These are phyloP conservation scores for Gambusia yucatana DNA, from an alignment of 2,797 vertebrate species.

Conservation along the genomic window DNA sequence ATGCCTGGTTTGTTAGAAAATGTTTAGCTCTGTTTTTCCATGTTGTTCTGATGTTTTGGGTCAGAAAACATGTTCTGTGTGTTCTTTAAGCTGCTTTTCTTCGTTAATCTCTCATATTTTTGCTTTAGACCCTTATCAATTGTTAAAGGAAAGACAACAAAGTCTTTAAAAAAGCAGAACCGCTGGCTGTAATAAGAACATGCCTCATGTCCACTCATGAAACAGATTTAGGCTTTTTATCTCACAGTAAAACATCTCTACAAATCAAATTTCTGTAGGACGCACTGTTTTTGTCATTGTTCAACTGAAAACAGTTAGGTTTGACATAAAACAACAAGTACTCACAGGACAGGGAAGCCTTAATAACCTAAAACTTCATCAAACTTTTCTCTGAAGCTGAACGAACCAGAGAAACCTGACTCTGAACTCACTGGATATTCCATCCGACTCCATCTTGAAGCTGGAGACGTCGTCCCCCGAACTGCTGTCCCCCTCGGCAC, in stretches of 20 bases:
- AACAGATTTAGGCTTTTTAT: background rate
- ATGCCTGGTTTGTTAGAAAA: background rate
- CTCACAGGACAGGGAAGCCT: background rate
- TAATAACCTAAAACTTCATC: background rate
- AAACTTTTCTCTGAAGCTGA: background rate
- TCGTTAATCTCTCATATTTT: background rate
- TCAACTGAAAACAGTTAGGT: too few relatives aligned
- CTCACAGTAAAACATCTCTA: constrained; percentile 1
- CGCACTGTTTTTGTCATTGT: background rate
- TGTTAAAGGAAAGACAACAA: constrained; percentile 16
- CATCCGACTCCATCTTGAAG: constrained; percentile 86
- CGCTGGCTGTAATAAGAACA: background rate
- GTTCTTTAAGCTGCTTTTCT: background rate
- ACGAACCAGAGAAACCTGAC: background rate
- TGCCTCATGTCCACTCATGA: background rate
- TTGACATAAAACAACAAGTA: background rate
- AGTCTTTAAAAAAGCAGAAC: background rate
- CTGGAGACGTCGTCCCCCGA: constrained; percentile 81
- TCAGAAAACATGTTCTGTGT: background rate
- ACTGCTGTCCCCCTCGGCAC: constrained; percentile 85
- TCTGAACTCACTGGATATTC: constrained; percentile 88
- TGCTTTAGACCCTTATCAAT: background rate
- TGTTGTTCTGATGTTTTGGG: background rate
- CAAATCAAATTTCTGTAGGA: constrained; percentile 14
- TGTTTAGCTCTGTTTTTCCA: background rate